Conservation (phyloP, 2,888 invertebrate genomes). For the Catocala nupta region DNA sequence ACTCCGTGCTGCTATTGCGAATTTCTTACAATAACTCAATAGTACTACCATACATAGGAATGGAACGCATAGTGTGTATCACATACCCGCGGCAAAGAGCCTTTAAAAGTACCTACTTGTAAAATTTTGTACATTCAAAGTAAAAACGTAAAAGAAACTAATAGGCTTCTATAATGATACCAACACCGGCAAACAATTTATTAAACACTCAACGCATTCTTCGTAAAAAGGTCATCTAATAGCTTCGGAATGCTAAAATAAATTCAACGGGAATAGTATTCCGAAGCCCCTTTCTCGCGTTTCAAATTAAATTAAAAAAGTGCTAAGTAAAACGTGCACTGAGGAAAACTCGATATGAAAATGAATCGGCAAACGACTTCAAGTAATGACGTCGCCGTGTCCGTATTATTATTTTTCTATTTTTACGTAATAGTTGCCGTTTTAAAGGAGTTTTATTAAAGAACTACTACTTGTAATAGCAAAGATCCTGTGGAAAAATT, state of each 20-base stretch:
- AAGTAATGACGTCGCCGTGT: neutral
- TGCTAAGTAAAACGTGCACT: slow-evolving; percentile 9
- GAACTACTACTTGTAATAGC: no score
- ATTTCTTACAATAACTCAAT: no score
- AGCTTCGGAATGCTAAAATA: slow-evolving; percentile 22
- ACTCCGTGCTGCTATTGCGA: no score
- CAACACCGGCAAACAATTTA: neutral
- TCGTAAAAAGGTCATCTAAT: slow-evolving; percentile 18
- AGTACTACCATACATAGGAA: no score
- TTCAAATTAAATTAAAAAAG: slow-evolving; percentile 38
- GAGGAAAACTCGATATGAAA: slow-evolving; percentile 20
- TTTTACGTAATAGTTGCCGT: no score
- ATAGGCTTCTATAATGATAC: neutral
- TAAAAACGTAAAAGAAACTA: no score
- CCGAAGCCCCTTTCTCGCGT: slow-evolving; percentile 22
- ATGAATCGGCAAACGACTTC: neutral
- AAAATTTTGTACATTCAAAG: no score
- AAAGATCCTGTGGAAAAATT: no score
- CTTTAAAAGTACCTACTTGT: no score
- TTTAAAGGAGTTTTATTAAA: no score
- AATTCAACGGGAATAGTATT: slow-evolving; percentile 31
- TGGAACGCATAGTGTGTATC: no score
- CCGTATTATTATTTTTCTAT: neutral
- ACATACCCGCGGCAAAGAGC: no score
- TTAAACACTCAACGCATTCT: slow-evolving; percentile 11